Evolutionary conservation across 2,113 vertebrate genomes (phyloP), one percentile per base, ranked within the genome.

Genomic region (Clarias magur): DNA sequence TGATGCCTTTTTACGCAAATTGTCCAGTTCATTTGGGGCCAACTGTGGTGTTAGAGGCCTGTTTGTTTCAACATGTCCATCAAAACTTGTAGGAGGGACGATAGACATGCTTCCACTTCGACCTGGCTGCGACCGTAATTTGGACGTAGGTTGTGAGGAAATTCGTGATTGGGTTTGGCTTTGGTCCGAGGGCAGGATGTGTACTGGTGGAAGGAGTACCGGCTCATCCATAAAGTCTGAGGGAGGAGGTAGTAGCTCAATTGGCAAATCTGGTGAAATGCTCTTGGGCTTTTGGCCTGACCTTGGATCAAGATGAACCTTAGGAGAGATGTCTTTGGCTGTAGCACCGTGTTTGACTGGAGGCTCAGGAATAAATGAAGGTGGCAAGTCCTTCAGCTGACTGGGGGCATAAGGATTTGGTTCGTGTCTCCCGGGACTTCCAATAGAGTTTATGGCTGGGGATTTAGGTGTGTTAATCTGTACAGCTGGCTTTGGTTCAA

Each of bases 221-320:
- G 92, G 91, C 19, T 92, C 85, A 89, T 96, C 95, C 94, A 91
- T 95, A 88, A 96, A 96, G 89, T 94, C 94, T 79, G 93, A 94
- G 0, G 95, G 95, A 63, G 95, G 95, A 42, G 93, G 95, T 83
- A 96, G 94, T 70, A 94, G 70, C 27, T 13, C 86, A 78, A 90
- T 0, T 53, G 88, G 84, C 0, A 65, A 25, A 15, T 89, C 88
- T 38, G 91, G 59, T 34, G 87, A 42, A 65, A 62, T 59, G 3
- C n/a, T 15, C 12, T 90, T 30, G 23, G 11, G 59, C 48, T 2
- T 79, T 19, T 82, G 54, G 54, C 1, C 27, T 53, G 68, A 48
- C 21, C 5, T 27, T 10, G 34, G 12, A 34, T 53, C 88, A 5
- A 62, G n/a, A 63, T 89, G 70, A 10, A 59, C 85, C 60, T 81